Percentiles rank a stretch among this genome's conserved stretches.
Conservation (phyloP, 2,888 invertebrate genomes). For the Aelia acuminata region DNA sequence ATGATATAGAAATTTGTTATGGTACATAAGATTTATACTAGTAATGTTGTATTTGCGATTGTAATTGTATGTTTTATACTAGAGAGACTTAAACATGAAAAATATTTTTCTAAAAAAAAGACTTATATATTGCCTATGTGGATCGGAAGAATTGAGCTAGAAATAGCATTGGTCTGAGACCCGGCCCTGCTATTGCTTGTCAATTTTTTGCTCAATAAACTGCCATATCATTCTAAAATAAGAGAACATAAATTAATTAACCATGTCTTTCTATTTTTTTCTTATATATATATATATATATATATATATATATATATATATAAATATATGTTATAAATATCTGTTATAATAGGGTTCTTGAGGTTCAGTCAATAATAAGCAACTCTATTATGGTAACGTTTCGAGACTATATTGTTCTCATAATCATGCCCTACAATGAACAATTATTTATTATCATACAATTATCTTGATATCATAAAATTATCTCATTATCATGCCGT, state of each 20-base stretch:
- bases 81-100: not conserved
- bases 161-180: not conserved
- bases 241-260: not conserved
- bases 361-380: too few relatives aligned
- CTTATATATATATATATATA: too few relatives aligned
- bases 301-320: too few relatives aligned
- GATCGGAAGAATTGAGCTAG: not conserved
- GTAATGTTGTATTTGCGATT: not conserved
- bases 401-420: too few relatives aligned
- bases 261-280: not conserved
- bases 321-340: too few relatives aligned
- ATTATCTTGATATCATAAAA: too few relatives aligned
- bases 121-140: not conserved
- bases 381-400: too few relatives aligned
- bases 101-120: constrained; percentile 12
- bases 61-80: not conserved
- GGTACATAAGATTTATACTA: not conserved
- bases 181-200: not conserved
- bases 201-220: constrained; percentile 28
- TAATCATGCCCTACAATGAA: too few relatives aligned
- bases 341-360: too few relatives aligned
- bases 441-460: too few relatives aligned
- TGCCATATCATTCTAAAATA: constrained; percentile 40
- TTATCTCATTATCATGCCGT: too few relatives aligned
- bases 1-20: not conserved